A percentile compares a stretch with the other conserved stretches of the same genome.
These are phyloP conservation scores for Pipistrellus pygmaeus DNA, from an alignment of 2,797 vertebrate genomes.

Conservation along the genomic window DNA sequence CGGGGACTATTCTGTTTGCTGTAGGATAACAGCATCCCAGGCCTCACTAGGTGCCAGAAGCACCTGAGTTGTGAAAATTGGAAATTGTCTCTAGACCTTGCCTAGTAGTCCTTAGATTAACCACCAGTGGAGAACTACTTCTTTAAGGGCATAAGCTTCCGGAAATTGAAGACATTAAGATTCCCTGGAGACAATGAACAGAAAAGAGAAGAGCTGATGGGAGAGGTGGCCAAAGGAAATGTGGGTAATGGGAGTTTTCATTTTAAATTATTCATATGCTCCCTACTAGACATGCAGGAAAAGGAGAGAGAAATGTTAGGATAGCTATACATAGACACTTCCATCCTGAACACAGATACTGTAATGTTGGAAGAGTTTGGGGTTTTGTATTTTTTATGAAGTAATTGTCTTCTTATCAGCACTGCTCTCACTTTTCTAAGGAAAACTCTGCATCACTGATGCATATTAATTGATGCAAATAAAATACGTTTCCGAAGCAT, in stretches of 20 bases:
- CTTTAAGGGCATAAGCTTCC: background rate
- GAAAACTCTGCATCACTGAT: background rate
- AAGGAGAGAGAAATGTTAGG: background rate
- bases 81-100: background rate
- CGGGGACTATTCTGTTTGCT: background rate
- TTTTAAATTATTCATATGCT: background rate
- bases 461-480: background rate
- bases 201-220: background rate
- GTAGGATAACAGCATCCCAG: background rate
- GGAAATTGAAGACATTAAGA: background rate
- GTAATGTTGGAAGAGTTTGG: background rate
- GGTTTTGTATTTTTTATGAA: background rate
- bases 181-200: background rate
- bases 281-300: background rate
- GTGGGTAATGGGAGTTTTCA: background rate
- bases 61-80: background rate
- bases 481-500: constrained; percentile 23
- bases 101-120: background rate
- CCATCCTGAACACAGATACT: background rate
- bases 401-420: constrained; percentile 6
- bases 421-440: constrained; percentile 45
- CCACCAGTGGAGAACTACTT: background rate
- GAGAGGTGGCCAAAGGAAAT: background rate
- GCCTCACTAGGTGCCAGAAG: background rate
- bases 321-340: background rate